phyloP scores from a whole-genome alignment of 2,888 invertebrate genomes.

The Sicus ferrugineus region DNA sequence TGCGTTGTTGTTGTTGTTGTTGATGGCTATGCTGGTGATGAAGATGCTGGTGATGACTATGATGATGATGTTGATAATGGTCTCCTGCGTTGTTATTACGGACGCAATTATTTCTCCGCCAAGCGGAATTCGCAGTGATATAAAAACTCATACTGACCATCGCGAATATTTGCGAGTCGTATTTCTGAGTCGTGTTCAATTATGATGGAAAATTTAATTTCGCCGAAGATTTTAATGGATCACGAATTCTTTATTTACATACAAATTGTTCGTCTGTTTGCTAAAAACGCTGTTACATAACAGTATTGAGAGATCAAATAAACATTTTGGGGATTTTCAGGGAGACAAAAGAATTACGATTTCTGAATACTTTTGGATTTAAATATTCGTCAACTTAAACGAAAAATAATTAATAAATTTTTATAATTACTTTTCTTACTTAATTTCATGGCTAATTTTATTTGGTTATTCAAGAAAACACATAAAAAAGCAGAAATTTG shows the following conservation, averaged over 20 bases:
- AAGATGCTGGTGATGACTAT: not conserved
- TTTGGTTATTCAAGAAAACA: too few relatives aligned
- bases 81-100: not conserved
- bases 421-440: too few relatives aligned
- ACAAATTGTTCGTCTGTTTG: conserved; percentile 7
- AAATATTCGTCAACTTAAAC: too few relatives aligned
- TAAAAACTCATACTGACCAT: not conserved
- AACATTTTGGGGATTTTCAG: too few relatives aligned
- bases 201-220: conserved; percentile 18
- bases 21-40: not conserved
- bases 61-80: conserved; percentile 4
- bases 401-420: too few relatives aligned
- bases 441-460: too few relatives aligned
- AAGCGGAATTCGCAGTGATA: not conserved
- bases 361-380: too few relatives aligned
- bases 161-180: too few relatives aligned
- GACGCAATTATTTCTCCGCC: conserved; percentile 1
- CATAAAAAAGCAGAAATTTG: too few relatives aligned
- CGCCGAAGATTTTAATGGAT: conserved; percentile 25
- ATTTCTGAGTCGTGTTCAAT: conserved; percentile 32
- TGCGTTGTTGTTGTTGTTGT: not conserved
- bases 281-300: not conserved
- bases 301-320: not conserved
- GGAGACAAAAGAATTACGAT: too few relatives aligned
- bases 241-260: conserved; percentile 17